These are phyloP conservation scores for Misgurnus anguillicaudatus DNA, from an alignment of 2,113 vertebrate species.

Conservation along the genomic window DNA sequence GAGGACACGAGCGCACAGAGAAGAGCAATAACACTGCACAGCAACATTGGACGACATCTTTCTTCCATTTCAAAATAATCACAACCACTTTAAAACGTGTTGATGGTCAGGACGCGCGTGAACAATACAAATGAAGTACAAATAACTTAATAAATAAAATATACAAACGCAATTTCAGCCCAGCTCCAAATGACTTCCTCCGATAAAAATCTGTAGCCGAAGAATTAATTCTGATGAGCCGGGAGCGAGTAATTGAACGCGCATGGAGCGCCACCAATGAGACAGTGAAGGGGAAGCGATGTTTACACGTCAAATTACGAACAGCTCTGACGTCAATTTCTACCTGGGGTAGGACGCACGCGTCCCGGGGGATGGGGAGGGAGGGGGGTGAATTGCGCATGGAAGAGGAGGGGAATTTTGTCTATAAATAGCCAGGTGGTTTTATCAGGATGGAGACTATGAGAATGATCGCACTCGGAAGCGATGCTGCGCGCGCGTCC, in stretches of 20 bases:
- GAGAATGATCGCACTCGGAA: background rate
- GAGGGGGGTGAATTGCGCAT: slow-evolving; percentile 45
- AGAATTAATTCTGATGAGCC: slow-evolving; percentile 48
- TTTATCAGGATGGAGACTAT: slow-evolving; percentile 37
- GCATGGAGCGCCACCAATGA: slow-evolving; percentile 59
- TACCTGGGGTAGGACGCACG: slow-evolving; percentile 79
- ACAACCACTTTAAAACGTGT: slow-evolving; percentile 51
- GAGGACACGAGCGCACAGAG: slow-evolving; percentile 58
- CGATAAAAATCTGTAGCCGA: background rate
- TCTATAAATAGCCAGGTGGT: slow-evolving; percentile 70
- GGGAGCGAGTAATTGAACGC: slow-evolving; percentile 55
- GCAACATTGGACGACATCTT: slow-evolving; percentile 72
- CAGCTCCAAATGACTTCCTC: background rate
- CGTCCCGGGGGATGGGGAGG: slow-evolving; percentile 66
- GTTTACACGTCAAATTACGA: slow-evolving; percentile 90
- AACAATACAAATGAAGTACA: background rate
- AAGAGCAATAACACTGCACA: slow-evolving; percentile 72
- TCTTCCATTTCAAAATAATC: slow-evolving; percentile 78
- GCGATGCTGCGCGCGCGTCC: no score
- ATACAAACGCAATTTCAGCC: slow-evolving; percentile 1
- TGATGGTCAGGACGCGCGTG: background rate
- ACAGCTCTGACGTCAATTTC: slow-evolving; percentile 88
- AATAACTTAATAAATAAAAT: slow-evolving; percentile 21
- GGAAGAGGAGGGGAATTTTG: slow-evolving; percentile 22
- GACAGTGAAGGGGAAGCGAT: slow-evolving; percentile 66